Percentiles rank a stretch among this genome's conserved stretches.
These are phyloP conservation scores for Poecilia velifera DNA, from an alignment of 2,797 vertebrate species.

Conservation along the genomic window DNA sequence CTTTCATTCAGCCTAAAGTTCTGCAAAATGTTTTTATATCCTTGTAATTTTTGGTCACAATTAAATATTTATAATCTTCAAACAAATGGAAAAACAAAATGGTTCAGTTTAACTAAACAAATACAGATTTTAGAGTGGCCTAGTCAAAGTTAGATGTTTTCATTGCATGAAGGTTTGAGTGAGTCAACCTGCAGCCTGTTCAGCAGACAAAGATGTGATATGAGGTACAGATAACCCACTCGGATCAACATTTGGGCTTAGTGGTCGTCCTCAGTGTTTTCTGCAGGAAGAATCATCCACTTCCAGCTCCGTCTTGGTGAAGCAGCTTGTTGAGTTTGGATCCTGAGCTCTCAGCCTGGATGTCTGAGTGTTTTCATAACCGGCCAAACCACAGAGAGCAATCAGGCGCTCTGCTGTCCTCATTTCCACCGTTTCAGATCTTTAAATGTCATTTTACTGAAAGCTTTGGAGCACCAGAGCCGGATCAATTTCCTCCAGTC, in stretches of 20 bases:
- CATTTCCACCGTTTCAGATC: neutral
- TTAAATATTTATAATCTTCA: neutral
- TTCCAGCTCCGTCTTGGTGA: neutral
- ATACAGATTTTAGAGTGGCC: neutral
- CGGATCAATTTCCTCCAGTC: neutral
- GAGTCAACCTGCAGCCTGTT: neutral
- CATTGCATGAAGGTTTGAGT: neutral
- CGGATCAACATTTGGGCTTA: neutral
- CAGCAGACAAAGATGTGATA: neutral
- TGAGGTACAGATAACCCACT: neutral
- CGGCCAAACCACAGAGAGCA: neutral
- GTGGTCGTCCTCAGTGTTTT: neutral
- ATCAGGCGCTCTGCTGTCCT: neutral
- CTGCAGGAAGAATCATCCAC: neutral
- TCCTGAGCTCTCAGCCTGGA: neutral
- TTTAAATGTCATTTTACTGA: slow-evolving; percentile 12
- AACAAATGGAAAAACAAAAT: neutral
- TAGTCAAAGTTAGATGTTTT: neutral
- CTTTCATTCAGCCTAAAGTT: neutral
- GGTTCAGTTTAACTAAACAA: neutral
- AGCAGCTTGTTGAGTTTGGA: neutral
- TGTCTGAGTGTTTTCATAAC: neutral
- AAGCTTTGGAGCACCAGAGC: neutral
- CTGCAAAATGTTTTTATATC: neutral
- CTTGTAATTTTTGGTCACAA: neutral